These are phyloP conservation scores for Dendroctonus ponderosae DNA, from an alignment of 1,140 invertebrate species.

Conservation along the genomic window DNA sequence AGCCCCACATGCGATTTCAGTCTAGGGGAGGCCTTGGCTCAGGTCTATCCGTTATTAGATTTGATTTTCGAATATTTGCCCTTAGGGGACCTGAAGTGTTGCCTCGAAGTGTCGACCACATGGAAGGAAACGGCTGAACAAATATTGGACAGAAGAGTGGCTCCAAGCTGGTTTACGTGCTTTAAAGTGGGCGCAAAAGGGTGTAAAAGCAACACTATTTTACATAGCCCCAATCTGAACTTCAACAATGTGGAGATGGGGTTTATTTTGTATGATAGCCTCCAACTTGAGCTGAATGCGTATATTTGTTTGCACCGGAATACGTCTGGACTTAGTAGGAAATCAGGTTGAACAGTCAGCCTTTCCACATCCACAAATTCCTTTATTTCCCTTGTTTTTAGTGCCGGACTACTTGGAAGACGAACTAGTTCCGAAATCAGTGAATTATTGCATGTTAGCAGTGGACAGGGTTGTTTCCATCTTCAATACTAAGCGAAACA, in stretches of 20 bases:
- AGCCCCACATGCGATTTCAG: constrained; percentile 30
- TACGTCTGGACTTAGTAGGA: constrained; percentile 21
- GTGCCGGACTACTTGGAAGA: constrained; percentile 40
- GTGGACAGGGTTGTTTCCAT: constrained; percentile 39
- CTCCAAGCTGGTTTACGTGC: constrained; percentile 39
- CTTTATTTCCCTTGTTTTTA: neutral
- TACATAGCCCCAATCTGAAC: constrained; percentile 35
- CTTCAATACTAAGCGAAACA: constrained; percentile 16
- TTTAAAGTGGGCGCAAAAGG: constrained; percentile 26
- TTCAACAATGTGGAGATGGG: constrained; percentile 38
- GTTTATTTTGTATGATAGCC: constrained; percentile 39
- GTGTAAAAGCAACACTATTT: constrained; percentile 23
- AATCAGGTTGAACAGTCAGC: constrained; percentile 19
- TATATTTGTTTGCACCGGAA: constrained; percentile 39
- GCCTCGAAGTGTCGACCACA: constrained; percentile 29
- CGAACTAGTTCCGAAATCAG: constrained; percentile 36
- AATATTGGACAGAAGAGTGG: constrained; percentile 31
- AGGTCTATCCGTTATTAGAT: constrained; percentile 39
- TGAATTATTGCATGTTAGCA: constrained; percentile 38
- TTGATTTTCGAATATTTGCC: constrained; percentile 40
- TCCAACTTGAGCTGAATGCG: constrained; percentile 34
- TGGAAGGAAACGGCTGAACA: constrained; percentile 35
- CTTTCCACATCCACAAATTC: constrained; percentile 3
- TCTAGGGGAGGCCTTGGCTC: constrained; percentile 36
- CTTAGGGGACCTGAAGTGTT: constrained; percentile 36